Percentiles rank a stretch among this genome's conserved stretches.
Conservation (phyloP, 2,797 vertebrate species). For the Clamator glandarius region DNA sequence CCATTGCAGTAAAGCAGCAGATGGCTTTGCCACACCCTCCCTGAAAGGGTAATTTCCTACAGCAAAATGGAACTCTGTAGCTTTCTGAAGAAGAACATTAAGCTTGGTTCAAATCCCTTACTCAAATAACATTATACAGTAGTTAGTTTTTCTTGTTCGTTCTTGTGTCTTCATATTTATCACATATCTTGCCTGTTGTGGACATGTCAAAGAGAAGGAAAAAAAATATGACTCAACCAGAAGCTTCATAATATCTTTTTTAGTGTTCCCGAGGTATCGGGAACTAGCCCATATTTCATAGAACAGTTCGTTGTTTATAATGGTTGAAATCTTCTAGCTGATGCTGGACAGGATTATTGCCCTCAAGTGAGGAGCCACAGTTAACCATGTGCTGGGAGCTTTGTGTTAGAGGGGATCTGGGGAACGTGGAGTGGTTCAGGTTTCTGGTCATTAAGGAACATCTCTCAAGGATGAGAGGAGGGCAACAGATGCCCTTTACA, state of each 20-base stretch:
- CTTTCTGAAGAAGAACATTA: constrained; percentile 31
- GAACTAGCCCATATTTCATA: neutral
- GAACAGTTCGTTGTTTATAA: neutral
- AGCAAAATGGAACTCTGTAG: constrained; percentile 18
- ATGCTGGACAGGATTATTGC: neutral
- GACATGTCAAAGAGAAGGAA: neutral
- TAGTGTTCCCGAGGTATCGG: neutral
- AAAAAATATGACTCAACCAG: neutral
- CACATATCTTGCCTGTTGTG: constrained; percentile 20
- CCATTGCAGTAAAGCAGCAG: constrained; percentile 52
- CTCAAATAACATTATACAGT: neutral
- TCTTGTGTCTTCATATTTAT: constrained; percentile 16
- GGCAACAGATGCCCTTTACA: neutral
- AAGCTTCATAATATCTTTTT: neutral
- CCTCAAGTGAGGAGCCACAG: neutral
- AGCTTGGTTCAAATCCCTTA: neutral
- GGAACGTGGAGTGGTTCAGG: neutral
- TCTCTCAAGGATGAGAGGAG: neutral
- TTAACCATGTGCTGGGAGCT: neutral
- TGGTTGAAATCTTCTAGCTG: neutral
- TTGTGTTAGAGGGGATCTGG: neutral
- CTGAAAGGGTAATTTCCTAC: constrained; percentile 18
- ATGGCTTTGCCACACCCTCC: constrained; percentile 64
- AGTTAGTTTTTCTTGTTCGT: neutral
- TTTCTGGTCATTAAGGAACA: neutral